Percentiles rank a stretch among this genome's conserved stretches.
These are phyloP conservation scores for Papilio xuthus DNA, from an alignment of 1,140 invertebrate species.

Conservation along the genomic window DNA sequence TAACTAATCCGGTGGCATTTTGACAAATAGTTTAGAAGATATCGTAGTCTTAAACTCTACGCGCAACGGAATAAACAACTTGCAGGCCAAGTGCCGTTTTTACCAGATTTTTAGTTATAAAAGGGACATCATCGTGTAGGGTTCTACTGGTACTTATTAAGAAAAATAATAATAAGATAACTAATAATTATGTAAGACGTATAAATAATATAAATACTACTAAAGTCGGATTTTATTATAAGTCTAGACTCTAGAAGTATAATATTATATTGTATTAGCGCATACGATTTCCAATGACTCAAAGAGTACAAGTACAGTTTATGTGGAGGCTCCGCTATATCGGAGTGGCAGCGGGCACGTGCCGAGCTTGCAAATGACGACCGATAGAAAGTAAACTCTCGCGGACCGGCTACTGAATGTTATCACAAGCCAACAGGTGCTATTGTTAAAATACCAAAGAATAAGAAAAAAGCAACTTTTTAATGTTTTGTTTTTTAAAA, in stretches of 20 bases:
- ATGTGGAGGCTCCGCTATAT: constrained; percentile 23
- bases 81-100: no score
- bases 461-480: constrained; percentile 26
- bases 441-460: constrained; percentile 48
- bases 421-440: constrained; percentile 39
- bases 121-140: no score
- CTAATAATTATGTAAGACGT: no score
- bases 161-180: no score
- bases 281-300: constrained; percentile 8
- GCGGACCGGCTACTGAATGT: constrained; percentile 37
- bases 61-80: no score
- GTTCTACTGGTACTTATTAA: no score
- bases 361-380: constrained; percentile 63
- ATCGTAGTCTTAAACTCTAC: background rate
- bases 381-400: constrained; percentile 70
- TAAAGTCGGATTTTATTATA: no score
- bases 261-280: background rate
- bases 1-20: background rate
- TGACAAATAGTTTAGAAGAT: no score
- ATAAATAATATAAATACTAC: no score
- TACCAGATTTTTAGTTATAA: no score
- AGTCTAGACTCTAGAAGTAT: no score
- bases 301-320: background rate
- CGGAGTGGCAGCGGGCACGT: constrained; percentile 49
- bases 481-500: constrained; percentile 13